Conservation (phyloP, 2,888 invertebrate species). For the Macrophya alboannulata region DNA sequence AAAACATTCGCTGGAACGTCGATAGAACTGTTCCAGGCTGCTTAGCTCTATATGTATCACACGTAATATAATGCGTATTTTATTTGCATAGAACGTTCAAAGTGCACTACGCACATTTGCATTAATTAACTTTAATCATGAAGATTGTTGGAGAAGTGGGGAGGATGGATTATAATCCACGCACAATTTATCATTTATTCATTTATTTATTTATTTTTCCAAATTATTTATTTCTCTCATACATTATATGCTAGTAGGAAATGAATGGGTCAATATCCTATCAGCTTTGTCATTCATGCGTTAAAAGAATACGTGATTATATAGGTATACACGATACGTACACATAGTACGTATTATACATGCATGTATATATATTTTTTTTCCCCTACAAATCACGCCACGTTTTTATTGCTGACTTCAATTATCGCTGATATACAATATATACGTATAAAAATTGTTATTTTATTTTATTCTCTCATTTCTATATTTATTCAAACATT, state of each 20-base stretch:
- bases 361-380: not conserved
- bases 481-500: not conserved
- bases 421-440: not conserved
- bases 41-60: not conserved
- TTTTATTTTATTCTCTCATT: not conserved
- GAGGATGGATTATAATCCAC: constrained; percentile 60
- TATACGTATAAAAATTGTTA: not conserved
- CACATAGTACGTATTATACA: not conserved
- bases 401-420: constrained; percentile 15
- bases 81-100: constrained; percentile 17
- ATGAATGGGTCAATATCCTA: constrained; percentile 67
- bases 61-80: not conserved
- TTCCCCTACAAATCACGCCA: constrained; percentile 26
- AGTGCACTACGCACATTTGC: constrained; percentile 45
- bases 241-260: constrained; percentile 30
- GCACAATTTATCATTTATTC: constrained; percentile 59
- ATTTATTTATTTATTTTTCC: constrained; percentile 53
- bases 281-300: constrained; percentile 54
- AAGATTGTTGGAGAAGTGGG: constrained; percentile 57
- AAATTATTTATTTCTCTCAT: not conserved
- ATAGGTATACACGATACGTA: not conserved
- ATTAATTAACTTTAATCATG: constrained; percentile 60
- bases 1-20: not conserved
- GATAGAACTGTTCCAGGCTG: not conserved
- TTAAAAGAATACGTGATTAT: not conserved